Percentiles rank a stretch among this genome's conserved stretches.
These are phyloP conservation scores for Campylomormyrus numenius DNA, from an alignment of 2,113 vertebrate genomes.

Conservation along the genomic window DNA sequence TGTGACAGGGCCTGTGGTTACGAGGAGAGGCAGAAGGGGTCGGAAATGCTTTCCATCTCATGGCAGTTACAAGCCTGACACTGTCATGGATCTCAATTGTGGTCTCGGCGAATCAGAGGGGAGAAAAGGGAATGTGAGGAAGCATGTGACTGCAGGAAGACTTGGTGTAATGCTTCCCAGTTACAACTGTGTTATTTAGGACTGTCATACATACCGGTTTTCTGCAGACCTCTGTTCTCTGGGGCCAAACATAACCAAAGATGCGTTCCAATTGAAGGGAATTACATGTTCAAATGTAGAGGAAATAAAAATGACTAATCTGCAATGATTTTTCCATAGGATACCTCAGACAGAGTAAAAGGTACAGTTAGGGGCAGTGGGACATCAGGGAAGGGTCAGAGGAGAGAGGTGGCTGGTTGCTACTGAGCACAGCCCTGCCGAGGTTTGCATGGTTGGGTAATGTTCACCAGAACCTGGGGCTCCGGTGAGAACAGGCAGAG, in stretches of 20 bases:
- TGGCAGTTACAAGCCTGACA: background rate
- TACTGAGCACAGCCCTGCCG: slow-evolving; percentile 25
- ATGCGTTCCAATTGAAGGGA: slow-evolving; percentile 32
- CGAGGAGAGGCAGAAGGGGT: background rate
- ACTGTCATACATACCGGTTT: slow-evolving; percentile 19
- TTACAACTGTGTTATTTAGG: background rate
- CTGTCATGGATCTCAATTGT: background rate
- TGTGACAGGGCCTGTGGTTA: background rate
- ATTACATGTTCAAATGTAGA: background rate
- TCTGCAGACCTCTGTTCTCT: slow-evolving; percentile 11
- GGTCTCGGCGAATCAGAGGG: background rate
- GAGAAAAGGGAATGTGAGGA: background rate
- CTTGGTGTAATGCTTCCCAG: background rate
- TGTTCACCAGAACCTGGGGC: slow-evolving; percentile 47
- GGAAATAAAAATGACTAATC: slow-evolving; percentile 33
- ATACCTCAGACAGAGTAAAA: slow-evolving; percentile 21
- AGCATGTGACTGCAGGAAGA: background rate
- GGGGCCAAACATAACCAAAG: slow-evolving; percentile 42
- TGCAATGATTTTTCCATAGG: slow-evolving; percentile 36
- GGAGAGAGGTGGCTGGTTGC: slow-evolving; percentile 16
- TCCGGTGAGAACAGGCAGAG: slow-evolving; percentile 29
- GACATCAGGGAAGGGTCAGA: background rate
- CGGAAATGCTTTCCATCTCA: too few relatives aligned
- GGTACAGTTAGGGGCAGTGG: background rate
- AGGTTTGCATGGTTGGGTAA: slow-evolving; percentile 60